Conservation (phyloP, 2,113 vertebrate species). For the Ginglymostoma cirratum region DNA sequence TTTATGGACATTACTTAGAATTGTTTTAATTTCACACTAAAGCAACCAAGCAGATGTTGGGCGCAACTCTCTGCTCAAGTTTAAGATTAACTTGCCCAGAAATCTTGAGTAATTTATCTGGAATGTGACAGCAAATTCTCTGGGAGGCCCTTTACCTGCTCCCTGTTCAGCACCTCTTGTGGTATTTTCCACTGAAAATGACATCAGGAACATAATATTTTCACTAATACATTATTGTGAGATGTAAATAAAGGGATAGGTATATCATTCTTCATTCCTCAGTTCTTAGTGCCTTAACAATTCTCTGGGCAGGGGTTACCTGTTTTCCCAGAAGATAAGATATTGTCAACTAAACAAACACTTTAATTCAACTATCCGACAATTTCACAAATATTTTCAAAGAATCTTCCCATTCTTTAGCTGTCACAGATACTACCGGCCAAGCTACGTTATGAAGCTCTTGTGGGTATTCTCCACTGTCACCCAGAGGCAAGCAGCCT, state of each 20-base stretch:
- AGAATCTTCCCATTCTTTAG: not conserved
- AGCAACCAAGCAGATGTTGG: not conserved
- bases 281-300: not conserved
- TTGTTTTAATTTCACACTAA: not conserved
- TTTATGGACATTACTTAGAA: not conserved
- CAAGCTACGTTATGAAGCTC: not conserved
- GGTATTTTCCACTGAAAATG: constrained; percentile 18
- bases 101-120: not conserved
- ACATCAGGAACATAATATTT: not conserved
- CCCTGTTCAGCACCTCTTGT: not conserved
- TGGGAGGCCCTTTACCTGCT: not conserved
- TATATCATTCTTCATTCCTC: not conserved
- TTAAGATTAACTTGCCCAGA: not conserved
- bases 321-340: not conserved
- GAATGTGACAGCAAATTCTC: constrained; percentile 17
- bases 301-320: not conserved
- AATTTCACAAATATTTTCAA: not conserved
- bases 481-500: not conserved
- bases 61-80: not conserved
- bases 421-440: not conserved
- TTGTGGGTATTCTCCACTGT: not conserved
- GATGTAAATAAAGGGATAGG: not conserved
- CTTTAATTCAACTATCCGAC: not conserved
- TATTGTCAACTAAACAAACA: not conserved
- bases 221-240: not conserved